Conservation (phyloP, 2,113 vertebrate species). For the Pangasianodon gigas region DNA sequence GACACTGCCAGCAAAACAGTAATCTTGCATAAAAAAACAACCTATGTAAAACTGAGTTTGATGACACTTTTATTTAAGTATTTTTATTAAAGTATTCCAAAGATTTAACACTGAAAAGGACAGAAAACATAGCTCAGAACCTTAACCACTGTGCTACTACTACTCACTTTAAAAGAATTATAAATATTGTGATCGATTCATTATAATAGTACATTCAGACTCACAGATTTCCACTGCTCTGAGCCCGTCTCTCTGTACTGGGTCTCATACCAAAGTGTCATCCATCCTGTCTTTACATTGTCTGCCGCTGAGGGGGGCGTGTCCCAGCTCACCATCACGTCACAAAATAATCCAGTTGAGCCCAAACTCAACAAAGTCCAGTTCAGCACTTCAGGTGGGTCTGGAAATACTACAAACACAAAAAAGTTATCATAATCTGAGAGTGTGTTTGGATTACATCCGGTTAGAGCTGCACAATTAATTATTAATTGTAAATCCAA, state of each 20-base stretch:
- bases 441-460: neutral
- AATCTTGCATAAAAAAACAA: neutral
- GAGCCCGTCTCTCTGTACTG: slow-evolving; percentile 76
- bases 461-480: neutral
- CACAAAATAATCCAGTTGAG: slow-evolving; percentile 73
- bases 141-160: neutral
- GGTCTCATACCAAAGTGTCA: slow-evolving; percentile 84
- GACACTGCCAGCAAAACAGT: neutral
- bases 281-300: slow-evolving; percentile 83
- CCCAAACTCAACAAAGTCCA: slow-evolving; percentile 87
- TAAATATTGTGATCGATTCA: neutral
- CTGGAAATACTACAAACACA: slow-evolving; percentile 48
- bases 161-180: neutral
- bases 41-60: neutral
- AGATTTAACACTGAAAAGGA: neutral
- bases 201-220: slow-evolving; percentile 14
- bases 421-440: neutral
- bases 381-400: slow-evolving; percentile 78
- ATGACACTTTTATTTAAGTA: neutral
- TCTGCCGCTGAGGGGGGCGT: slow-evolving; percentile 79
- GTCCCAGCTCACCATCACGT: slow-evolving; percentile 85
- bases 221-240: slow-evolving; percentile 60
- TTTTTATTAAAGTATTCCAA: neutral
- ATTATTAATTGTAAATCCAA: neutral
- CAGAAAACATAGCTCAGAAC: neutral